Evolutionary conservation across 2,797 vertebrate species (phyloP), one percentile per base, ranked within the genome.

Genomic region (Anguilla anguilla): DNA sequence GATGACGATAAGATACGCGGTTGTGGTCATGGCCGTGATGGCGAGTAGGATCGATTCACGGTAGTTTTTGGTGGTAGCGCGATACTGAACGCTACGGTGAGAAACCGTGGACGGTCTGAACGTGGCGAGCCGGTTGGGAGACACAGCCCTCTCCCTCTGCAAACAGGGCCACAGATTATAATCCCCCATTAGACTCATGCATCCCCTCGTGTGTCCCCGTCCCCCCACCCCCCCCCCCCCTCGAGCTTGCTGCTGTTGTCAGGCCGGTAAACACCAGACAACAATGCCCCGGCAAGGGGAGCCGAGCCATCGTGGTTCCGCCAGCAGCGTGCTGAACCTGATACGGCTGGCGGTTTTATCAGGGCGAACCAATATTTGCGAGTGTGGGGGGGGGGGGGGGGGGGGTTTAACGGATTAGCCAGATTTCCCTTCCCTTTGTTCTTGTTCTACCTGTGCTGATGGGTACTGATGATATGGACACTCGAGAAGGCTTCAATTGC

Each of bases 281-380:
- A 89, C 93, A 91, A 94, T 95, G 93, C 92, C 89, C 89, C 87
- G 17, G 89, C 46, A 85, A 43, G 89, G 91, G 92, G 86, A 91
- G 87, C 84, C 89, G 89, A 93, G 93, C 92, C 89, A 4, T 90
- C 85, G 90, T 92, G 92, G 94, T 95, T 94, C 94, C 92, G 88
- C 93, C 93, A 94, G 93, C 93, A 93, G 93, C 92, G 91, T 92
- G 91, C 90, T 86, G 94, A 94, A 92, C 92, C 93, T 88, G 93
- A 91, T 89, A 93, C 89, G 92, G 91, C 91, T 89, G n/a, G 77
- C 89, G 86, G 91, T 88, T 92, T 93, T 95, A 95, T 95, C 95
- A 95, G 92, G 93, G 95, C 93, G 95, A 95, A 95, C 95, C 94
- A 95, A 95, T 96, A 95, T 96, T 96, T 94, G 94, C 94, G 86